Percentiles rank a stretch among this genome's conserved stretches.
phyloP scores from a whole-genome alignment of 2,888 invertebrate species.

The Corythucha ciliata region DNA sequence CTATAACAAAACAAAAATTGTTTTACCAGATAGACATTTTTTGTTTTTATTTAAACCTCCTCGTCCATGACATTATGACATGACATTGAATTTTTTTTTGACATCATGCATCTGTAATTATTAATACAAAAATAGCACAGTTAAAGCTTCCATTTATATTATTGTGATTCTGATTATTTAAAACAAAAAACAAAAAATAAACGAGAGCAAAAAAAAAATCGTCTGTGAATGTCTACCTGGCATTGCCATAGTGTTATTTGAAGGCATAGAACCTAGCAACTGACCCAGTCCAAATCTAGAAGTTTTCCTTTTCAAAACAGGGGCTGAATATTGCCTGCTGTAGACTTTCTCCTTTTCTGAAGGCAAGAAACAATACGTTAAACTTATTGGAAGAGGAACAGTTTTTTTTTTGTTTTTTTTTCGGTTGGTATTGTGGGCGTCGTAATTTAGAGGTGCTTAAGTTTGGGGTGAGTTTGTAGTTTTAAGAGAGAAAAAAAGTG shows the following conservation, averaged over 20 bases:
- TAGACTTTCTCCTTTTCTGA: slow-evolving; percentile 77
- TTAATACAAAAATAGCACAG: slow-evolving; percentile 8
- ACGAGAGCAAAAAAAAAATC: too few species aligned
- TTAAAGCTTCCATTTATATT: slow-evolving; percentile 11
- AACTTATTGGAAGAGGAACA: slow-evolving; percentile 7
- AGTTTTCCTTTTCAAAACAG: slow-evolving; percentile 86
- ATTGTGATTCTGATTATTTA: not conserved
- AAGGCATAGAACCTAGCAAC: slow-evolving; percentile 53
- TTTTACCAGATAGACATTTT: slow-evolving; percentile 24
- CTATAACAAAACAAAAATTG: slow-evolving; percentile 5
- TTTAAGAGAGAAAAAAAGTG: too few species aligned
- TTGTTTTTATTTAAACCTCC: too few species aligned
- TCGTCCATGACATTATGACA: too few species aligned
- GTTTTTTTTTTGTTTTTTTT: too few species aligned
- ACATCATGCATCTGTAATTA: too few species aligned
- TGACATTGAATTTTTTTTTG: too few species aligned
- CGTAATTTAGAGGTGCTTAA: too few species aligned
- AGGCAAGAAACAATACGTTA: slow-evolving; percentile 31
- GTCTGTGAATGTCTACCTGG: slow-evolving; percentile 45
- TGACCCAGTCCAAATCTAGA: slow-evolving; percentile 85
- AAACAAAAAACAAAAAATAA: too few species aligned
- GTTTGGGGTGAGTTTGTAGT: too few species aligned
- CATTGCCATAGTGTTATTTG: slow-evolving; percentile 48
- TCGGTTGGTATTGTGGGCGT: too few species aligned
- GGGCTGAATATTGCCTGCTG: slow-evolving; percentile 87